A percentile compares a stretch with the other conserved stretches of the same genome.
phyloP scores from a whole-genome alignment of 2,113 vertebrate genomes.

The Piaya cayana region DNA sequence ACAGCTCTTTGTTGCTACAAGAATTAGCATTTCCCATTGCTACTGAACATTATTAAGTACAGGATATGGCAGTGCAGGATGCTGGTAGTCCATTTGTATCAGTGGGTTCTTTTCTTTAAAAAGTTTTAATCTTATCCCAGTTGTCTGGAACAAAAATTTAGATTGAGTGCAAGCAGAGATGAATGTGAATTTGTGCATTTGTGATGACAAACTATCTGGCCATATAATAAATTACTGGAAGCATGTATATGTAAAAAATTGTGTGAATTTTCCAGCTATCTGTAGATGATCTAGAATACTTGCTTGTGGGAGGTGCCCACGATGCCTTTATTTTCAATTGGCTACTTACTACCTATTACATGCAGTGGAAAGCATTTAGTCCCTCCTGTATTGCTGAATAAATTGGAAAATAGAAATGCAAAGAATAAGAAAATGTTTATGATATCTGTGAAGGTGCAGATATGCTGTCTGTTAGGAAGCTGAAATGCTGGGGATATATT shows the following conservation, averaged over 20 bases:
- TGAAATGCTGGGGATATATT: slow-evolving; percentile 35
- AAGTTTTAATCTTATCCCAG: background rate
- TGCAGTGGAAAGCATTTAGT: slow-evolving; percentile 39
- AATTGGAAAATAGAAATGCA: slow-evolving; percentile 53
- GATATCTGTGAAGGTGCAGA: slow-evolving; percentile 24
- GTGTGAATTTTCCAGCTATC: slow-evolving; percentile 22
- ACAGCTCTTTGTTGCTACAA: background rate
- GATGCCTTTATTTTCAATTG: slow-evolving; percentile 61
- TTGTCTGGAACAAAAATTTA: background rate
- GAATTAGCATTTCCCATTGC: background rate
- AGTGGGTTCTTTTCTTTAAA: background rate
- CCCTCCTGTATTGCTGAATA: slow-evolving; percentile 40
- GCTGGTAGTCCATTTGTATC: background rate
- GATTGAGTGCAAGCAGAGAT: background rate
- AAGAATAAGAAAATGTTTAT: slow-evolving; percentile 38
- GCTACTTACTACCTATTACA: slow-evolving; percentile 19
- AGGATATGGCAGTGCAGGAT: background rate
- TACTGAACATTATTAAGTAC: background rate
- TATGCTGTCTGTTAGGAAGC: background rate
- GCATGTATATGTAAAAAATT: background rate
- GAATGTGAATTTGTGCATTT: background rate
- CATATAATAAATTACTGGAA: slow-evolving; percentile 9
- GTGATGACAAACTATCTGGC: slow-evolving; percentile 22
- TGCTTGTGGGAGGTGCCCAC: slow-evolving; percentile 36
- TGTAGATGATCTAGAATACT: slow-evolving; percentile 47